phyloP scores from a whole-genome alignment of 2,797 vertebrate species.

The Acanthiza pusilla region DNA sequence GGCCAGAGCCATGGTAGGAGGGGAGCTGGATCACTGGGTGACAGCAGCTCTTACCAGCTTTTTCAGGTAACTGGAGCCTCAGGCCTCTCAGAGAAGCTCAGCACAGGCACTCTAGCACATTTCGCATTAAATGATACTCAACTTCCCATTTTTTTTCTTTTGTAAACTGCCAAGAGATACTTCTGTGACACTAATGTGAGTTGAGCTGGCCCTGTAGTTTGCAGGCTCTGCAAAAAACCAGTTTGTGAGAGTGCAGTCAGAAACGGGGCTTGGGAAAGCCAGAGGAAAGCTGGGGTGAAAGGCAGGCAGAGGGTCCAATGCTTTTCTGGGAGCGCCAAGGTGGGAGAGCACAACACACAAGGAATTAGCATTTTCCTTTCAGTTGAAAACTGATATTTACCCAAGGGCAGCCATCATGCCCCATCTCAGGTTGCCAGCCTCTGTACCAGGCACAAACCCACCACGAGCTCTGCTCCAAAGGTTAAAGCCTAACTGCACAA shows the following conservation, averaged over 20 bases:
- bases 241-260: neutral
- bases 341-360: neutral
- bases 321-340: neutral
- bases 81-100: neutral
- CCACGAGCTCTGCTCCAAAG: neutral
- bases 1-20: neutral
- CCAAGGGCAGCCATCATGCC: neutral
- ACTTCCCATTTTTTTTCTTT: constrained; percentile 16
- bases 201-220: neutral
- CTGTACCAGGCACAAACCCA: neutral
- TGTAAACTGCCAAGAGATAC: neutral
- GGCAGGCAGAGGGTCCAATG: neutral
- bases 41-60: neutral
- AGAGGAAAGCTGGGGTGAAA: neutral
- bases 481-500: neutral
- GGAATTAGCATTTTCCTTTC: neutral
- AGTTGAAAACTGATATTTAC: neutral
- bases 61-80: neutral
- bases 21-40: neutral
- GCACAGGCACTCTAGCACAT: neutral
- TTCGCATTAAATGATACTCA: neutral
- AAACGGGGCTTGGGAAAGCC: neutral
- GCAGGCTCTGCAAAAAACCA: neutral
- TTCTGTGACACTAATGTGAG: neutral
- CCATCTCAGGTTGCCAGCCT: neutral